Conservation (phyloP, 2,113 vertebrate species). For the Hystrix cristata region DNA sequence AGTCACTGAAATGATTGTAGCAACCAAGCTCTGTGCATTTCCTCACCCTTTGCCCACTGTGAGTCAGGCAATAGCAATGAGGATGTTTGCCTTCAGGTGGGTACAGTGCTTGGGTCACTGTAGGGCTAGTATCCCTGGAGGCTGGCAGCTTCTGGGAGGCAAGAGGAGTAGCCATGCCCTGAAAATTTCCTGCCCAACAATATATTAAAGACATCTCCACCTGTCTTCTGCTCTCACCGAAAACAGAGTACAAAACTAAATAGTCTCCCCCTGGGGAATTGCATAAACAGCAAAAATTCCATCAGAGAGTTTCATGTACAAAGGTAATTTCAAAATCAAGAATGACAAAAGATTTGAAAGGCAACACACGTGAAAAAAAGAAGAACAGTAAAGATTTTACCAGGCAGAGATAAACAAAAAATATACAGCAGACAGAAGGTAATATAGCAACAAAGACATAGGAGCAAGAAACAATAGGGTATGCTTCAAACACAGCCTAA, state of each 20-base stretch:
- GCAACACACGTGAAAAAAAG: not conserved
- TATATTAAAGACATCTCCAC: not conserved
- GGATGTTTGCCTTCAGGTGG: not conserved
- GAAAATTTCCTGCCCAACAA: not conserved
- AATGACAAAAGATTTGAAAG: constrained; percentile 54
- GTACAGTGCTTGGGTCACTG: not conserved
- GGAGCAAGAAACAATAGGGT: not conserved
- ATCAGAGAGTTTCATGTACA: not conserved
- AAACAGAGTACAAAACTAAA: not conserved
- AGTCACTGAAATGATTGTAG: not conserved
- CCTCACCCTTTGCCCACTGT: not conserved
- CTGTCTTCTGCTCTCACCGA: not conserved
- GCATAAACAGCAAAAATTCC: constrained; percentile 19
- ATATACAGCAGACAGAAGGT: not conserved
- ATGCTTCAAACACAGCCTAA: constrained; percentile 28
- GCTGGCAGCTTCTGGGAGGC: not conserved
- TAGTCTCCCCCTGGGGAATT: not conserved
- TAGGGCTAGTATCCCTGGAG: not conserved
- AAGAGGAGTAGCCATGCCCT: not conserved
- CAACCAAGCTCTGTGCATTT: not conserved
- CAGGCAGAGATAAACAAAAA: constrained; percentile 1
- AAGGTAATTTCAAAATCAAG: constrained; percentile 50
- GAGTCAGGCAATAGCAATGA: not conserved
- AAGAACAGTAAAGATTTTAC: not conserved
- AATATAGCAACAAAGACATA: constrained; percentile 16